Conservation (phyloP, 2,797 vertebrate species). For the Geotria australis region DNA sequence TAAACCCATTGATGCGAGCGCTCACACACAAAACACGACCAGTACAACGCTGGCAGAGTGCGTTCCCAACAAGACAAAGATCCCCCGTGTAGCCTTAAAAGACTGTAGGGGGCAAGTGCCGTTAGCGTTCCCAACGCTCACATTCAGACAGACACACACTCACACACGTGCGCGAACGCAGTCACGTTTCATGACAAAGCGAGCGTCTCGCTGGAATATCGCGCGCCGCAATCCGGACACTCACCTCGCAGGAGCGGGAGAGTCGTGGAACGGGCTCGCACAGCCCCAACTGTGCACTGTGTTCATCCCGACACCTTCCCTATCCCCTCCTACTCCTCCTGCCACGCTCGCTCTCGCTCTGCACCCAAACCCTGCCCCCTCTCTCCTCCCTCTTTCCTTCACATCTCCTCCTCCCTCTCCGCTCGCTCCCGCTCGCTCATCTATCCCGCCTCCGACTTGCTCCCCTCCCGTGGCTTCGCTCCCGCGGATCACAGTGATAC, state of each 20-base stretch:
- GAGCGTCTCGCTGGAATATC: background rate
- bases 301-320: background rate
- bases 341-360: background rate
- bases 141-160: background rate
- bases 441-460: too few relatives aligned
- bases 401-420: background rate
- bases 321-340: background rate
- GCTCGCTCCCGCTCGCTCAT: background rate
- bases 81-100: too few relatives aligned
- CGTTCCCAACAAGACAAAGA: too few relatives aligned
- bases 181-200: background rate
- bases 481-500: too few relatives aligned
- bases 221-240: background rate
- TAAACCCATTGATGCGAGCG: too few relatives aligned
- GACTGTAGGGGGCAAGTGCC: too few relatives aligned
- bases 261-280: background rate
- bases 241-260: background rate
- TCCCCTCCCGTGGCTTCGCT: too few relatives aligned
- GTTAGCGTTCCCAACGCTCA: background rate
- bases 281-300: background rate
- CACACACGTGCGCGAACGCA: background rate
- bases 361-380: background rate
- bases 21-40: too few relatives aligned
- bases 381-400: background rate
- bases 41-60: too few relatives aligned